phyloP scores from a whole-genome alignment of 1,140 invertebrate genomes.

The Parapsyche elsis region DNA sequence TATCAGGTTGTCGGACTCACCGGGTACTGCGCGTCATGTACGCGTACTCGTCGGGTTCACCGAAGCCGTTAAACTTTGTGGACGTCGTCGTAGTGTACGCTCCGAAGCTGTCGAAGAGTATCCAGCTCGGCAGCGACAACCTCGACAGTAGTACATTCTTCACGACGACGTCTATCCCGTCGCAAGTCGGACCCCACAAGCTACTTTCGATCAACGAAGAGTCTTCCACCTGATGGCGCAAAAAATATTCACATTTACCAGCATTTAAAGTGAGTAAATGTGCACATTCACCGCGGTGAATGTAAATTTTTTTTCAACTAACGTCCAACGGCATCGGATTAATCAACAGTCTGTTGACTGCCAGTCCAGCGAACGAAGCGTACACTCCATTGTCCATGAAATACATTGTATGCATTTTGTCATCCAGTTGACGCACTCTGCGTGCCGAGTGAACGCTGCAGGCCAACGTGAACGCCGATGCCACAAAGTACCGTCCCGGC shows the following conservation, averaged over 20 bases:
- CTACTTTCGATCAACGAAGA: conserved; percentile 61
- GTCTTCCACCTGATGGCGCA: conserved; percentile 53
- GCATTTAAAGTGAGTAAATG: too few species aligned
- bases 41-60: conserved; percentile 59
- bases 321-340: conserved; percentile 76
- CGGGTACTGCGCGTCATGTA: conserved; percentile 52
- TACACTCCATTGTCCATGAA: conserved; percentile 98
- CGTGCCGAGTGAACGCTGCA: conserved; percentile 72
- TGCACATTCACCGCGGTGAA: too few species aligned
- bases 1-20: not conserved
- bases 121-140: conserved; percentile 83
- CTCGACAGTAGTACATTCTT: conserved; percentile 77
- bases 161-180: conserved; percentile 88
- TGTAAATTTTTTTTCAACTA: not conserved
- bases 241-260: conserved; percentile 2
- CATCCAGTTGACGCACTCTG: not conserved
- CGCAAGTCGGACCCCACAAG: conserved; percentile 96
- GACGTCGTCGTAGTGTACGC: conserved; percentile 93
- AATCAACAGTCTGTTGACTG: conserved; percentile 93
- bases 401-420: conserved; percentile 80
- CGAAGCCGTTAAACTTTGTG: conserved; percentile 91
- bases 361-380: conserved; percentile 96
- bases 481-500: conserved; percentile 94
- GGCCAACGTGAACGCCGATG: conserved; percentile 93
- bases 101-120: conserved; percentile 92